These are phyloP conservation scores for Triplophysa dalaica DNA, from an alignment of 2,113 vertebrate genomes.

Conservation along the genomic window DNA sequence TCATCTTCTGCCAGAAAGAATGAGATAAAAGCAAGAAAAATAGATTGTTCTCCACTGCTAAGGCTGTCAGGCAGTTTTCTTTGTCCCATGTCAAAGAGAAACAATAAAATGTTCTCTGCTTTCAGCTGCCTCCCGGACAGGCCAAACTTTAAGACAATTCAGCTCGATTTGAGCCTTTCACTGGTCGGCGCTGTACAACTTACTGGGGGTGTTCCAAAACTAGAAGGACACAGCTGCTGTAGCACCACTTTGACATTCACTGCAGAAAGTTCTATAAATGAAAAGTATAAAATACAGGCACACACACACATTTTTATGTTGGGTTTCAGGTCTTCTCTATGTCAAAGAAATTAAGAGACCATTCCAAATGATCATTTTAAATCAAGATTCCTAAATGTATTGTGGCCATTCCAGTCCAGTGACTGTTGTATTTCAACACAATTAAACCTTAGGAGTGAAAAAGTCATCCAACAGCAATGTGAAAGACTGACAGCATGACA, in stretches of 20 bases:
- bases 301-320: too few species aligned
- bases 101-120: slow-evolving; percentile 4
- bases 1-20: background rate
- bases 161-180: background rate
- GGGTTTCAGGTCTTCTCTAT: too few species aligned
- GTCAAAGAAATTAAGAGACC: too few species aligned
- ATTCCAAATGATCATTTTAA: too few species aligned
- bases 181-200: background rate
- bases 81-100: background rate
- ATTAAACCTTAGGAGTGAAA: too few species aligned
- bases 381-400: too few species aligned
- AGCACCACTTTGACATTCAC: background rate
- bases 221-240: background rate
- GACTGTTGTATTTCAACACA: too few species aligned
- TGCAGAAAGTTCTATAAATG: background rate
- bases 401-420: too few species aligned
- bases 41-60: background rate
- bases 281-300: too few species aligned
- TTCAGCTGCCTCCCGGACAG: slow-evolving; percentile 5
- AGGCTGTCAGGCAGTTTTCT: background rate
- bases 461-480: too few species aligned
- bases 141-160: background rate
- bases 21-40: slow-evolving; percentile 12
- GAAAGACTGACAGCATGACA: too few species aligned
- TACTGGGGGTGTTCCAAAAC: background rate